These are phyloP conservation scores for Podotricha telesiphe DNA, from an alignment of 2,888 invertebrate species.

Conservation along the genomic window DNA sequence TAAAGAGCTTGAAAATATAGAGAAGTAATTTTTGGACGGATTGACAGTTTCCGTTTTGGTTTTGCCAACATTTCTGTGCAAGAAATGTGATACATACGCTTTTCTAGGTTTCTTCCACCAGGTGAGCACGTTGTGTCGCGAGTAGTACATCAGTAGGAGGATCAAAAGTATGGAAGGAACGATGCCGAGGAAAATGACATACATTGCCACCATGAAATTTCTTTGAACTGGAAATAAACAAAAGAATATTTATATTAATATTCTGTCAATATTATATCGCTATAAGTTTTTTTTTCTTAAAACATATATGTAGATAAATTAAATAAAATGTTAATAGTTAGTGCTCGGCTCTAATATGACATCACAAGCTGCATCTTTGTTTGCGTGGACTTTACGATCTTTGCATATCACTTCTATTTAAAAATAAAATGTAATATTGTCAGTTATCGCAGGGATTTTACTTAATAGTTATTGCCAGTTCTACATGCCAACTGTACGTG, in stretches of 20 bases:
- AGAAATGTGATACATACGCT: constrained; percentile 73
- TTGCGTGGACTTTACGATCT: too few relatives aligned
- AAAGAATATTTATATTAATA: neutral
- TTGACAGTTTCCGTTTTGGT: constrained; percentile 39
- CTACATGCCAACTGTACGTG: too few relatives aligned
- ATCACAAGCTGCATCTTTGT: too few relatives aligned
- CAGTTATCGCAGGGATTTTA: too few relatives aligned
- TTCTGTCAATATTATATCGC: neutral
- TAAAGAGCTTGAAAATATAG: constrained; percentile 41
- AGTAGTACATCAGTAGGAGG: constrained; percentile 89
- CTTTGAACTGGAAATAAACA: constrained; percentile 85
- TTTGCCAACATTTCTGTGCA: constrained; percentile 44
- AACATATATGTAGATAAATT: too few relatives aligned
- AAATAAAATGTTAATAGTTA: too few relatives aligned
- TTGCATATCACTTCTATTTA: too few relatives aligned
- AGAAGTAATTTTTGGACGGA: constrained; percentile 32
- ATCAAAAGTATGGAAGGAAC: constrained; percentile 88
- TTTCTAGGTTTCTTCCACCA: constrained; percentile 81
- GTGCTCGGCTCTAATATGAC: too few relatives aligned
- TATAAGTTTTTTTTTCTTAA: too few relatives aligned
- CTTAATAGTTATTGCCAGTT: too few relatives aligned
- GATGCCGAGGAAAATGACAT: constrained; percentile 94
- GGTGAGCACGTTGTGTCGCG: constrained; percentile 85
- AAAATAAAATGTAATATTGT: too few relatives aligned
- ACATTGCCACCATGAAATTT: constrained; percentile 91